Evolutionary conservation across 2,888 invertebrate genomes (phyloP).

Genomic region (Melanostoma scalare): DNA sequence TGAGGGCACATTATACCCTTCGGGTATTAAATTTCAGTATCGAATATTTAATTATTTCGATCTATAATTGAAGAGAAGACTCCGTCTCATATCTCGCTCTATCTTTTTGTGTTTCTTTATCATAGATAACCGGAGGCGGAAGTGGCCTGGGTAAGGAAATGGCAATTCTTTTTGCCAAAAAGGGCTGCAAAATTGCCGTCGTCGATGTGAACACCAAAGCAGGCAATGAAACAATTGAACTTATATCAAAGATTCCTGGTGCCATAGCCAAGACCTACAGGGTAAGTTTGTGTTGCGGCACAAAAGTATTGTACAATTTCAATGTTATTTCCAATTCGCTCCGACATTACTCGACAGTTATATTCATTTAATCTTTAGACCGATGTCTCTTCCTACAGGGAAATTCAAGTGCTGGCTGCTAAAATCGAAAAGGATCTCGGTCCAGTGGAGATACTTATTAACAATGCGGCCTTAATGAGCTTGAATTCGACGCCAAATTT

Average conservation of each 20-base stretch:
- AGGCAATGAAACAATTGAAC: constrained; percentile 80
- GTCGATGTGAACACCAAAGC: constrained; percentile 81
- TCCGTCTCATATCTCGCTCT: neutral
- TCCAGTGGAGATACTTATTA: constrained; percentile 82
- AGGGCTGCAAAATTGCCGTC: constrained; percentile 81
- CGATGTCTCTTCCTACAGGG: constrained; percentile 80
- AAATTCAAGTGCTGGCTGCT: constrained; percentile 78
- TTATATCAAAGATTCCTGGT: constrained; percentile 79
- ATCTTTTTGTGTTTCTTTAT: constrained; percentile 10
- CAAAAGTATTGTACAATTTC: constrained; percentile 36
- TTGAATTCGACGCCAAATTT: constrained; percentile 80
- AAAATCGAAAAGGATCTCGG: constrained; percentile 81
- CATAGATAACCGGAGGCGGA: constrained; percentile 82
- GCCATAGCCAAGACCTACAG: constrained; percentile 80
- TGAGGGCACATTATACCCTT: constrained; percentile 14
- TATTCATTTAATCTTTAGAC: constrained; percentile 76
- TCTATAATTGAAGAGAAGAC: constrained; percentile 9
- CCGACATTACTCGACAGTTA: constrained; percentile 68
- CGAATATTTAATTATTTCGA: constrained; percentile 62
- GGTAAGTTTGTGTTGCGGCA: constrained; percentile 73
- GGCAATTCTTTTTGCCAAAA: constrained; percentile 80
- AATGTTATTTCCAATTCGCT: constrained; percentile 60
- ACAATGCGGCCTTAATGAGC: constrained; percentile 82
- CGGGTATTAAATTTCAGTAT: constrained; percentile 39
- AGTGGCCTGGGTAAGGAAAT: constrained; percentile 83